Evolutionary conservation across 2,113 vertebrate genomes (phyloP), one percentile per base, ranked within the genome.

Genomic region (Scytalopus superciliaris): DNA sequence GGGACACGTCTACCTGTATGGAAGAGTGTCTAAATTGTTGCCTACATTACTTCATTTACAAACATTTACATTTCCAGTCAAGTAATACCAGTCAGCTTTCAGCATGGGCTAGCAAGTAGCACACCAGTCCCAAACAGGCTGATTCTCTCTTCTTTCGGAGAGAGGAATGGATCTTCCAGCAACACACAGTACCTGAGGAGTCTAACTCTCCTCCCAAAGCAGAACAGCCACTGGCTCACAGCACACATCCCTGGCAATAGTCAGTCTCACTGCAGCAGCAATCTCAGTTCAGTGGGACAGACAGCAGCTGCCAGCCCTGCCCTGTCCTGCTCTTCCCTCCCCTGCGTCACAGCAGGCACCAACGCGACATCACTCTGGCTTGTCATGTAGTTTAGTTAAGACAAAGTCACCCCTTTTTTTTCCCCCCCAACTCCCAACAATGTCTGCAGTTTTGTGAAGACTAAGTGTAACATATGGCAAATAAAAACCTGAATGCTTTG

Each of bases 401-500:
- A 77, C 28, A 57, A 75, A 88, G 9, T 37, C 14, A 25, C 4
- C 2, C 12, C 3, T 24, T 31, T 27, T 17, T 39, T 15, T 16
- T 3, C 14, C 3, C 19, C 22, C 28, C n/a, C 35, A 28, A 31
- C 37, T 50, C 47, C 42, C 57, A 79, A 68, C 35, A 67, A 52
- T 19, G 13, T 53, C 28, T 64, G 28, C 55, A 84, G 53, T 37
- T 79, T 69, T 12, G 19, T 25, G 47, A 85, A 76, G 49, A 93
- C 62, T 76, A 89, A 87, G n/a, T 56, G 28, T 52, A 91, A 76
- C 37, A 60, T 5, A 64, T 10, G 37, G 31, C 53, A 85, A 93
- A 90, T 37, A 73, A 90, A 94, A 87, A 68, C 28, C 19, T 45
- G 1, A 90, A 79, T 33, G 78, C 57, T 87, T 95, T 60, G 72